Evolutionary conservation across 2,797 vertebrate species (phyloP), one percentile per base, ranked within the genome.

Genomic region (Alosa sapidissima): DNA sequence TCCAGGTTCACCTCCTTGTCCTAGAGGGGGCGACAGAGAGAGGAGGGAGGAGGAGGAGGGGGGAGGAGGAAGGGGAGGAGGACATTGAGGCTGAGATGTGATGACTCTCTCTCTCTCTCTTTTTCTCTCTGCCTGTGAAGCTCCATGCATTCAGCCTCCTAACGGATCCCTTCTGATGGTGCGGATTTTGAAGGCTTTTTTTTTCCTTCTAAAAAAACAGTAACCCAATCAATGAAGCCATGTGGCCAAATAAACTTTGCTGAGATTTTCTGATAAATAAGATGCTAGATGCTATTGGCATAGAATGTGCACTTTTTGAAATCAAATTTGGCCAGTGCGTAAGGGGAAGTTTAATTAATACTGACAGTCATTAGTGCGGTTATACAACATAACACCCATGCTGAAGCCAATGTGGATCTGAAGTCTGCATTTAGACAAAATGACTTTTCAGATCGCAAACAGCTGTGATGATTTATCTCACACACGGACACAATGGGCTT

Each of bases 1-100:
- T 97, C 96, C 95, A 97, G 90, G 65, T 97, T 97, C 89, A 97
- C 96, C 92, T 97, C 97, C 92, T 97, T 97, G 93, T 97, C 97
- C 97, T 98, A 88, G 81, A 88, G 86, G 89, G 89, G 5, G 72
- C 72, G 81, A 84, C 14, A 72, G 58, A 55, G 78, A 84, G 54
- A 83, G 87, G 82, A 21, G 51, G 85, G 60, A 36, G 81, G 87
- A 87, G 49, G 88, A 91, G 91, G 87, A 91, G 86, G 90, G 91
- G 88, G 89, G 86, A 85, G 65, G 51, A 83, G 75, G 58, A 78
- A 45, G 84, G 13, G 68, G 91, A 92, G 90, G 92, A 94, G 87
- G 84, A 89, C 91, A 94, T 87, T 95, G 91, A 94, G 92, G 93
- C 93, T 95, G 94, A 95, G 94, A 95, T 91, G 91, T 92, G 89